A percentile compares a stretch with the other conserved stretches of the same genome.
These are phyloP conservation scores for Mythimna pallens DNA, from an alignment of 2,888 invertebrate species.

Conservation along the genomic window DNA sequence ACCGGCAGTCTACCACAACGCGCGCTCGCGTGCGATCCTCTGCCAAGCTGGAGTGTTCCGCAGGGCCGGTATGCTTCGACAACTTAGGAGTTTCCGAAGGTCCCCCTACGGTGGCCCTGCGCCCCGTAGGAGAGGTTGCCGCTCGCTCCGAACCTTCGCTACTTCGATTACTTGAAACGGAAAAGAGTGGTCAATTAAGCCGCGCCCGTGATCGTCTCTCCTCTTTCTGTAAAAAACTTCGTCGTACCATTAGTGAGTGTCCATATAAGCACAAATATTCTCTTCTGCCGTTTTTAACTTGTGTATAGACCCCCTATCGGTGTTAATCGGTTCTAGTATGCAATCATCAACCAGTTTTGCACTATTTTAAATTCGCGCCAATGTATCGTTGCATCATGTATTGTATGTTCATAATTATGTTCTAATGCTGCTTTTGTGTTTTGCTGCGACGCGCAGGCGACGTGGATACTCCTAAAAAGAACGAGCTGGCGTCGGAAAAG, in stretches of 20 bases:
- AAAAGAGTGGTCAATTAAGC: conserved; percentile 85
- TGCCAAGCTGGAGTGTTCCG: conserved; percentile 88
- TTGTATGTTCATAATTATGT: conserved; percentile 79
- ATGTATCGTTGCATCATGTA: conserved; percentile 68
- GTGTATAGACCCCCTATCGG: conserved; percentile 30
- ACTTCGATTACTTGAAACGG: conserved; percentile 84
- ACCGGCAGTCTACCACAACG: conserved; percentile 83
- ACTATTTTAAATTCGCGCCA: conserved; percentile 47
- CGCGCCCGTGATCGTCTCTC: conserved; percentile 86
- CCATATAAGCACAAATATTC: conserved; percentile 45
- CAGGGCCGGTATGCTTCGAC: conserved; percentile 89
- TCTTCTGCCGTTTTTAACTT: conserved; percentile 38
- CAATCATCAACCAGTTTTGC: conserved; percentile 45
- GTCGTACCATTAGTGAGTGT: conserved; percentile 89
- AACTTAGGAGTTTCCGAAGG: conserved; percentile 86
- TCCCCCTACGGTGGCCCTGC: conserved; percentile 76
- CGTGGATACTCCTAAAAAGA: conserved; percentile 89
- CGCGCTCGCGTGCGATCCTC: conserved; percentile 87
- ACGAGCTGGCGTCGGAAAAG: conserved; percentile 88
- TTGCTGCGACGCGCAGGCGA: conserved; percentile 88
- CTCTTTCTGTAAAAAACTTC: conserved; percentile 88
- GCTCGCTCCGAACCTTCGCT: conserved; percentile 86
- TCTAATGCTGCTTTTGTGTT: conserved; percentile 90
- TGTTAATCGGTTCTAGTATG: conserved; percentile 36
- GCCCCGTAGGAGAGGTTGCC: conserved; percentile 84